These are phyloP conservation scores for Tetramorium parvispinum DNA, from an alignment of 1,140 invertebrate species.

Conservation along the genomic window DNA sequence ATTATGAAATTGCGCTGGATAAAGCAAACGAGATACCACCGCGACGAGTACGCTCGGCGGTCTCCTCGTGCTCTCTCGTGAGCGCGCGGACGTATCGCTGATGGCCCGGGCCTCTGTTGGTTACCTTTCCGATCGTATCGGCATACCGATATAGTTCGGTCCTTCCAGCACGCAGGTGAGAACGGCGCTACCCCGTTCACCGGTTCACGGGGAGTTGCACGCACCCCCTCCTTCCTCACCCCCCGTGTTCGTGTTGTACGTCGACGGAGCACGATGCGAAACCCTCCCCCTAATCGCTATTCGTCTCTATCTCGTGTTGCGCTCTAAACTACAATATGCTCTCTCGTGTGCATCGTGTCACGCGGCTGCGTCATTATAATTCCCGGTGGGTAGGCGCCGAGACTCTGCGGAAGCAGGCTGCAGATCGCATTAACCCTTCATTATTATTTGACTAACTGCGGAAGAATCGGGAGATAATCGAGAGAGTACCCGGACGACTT, in stretches of 20 bases:
- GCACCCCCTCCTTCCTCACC: no score
- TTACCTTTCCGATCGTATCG: constrained; percentile 73
- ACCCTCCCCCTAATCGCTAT: not conserved
- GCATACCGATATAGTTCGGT: constrained; percentile 26
- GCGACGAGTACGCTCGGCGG: constrained; percentile 19
- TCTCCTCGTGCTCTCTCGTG: constrained; percentile 21
- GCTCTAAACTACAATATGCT: constrained; percentile 31
- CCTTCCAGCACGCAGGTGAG: constrained; percentile 10
- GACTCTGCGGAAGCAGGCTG: constrained; percentile 28
- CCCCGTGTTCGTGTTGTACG: not conserved
- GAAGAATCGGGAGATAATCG: constrained; percentile 50
- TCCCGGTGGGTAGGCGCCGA: constrained; percentile 16
- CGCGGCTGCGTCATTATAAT: constrained; percentile 23
- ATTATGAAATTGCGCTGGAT: constrained; percentile 76
- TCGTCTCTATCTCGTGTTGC: constrained; percentile 33
- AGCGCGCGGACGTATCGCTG: constrained; percentile 23
- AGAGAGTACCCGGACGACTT: not conserved
- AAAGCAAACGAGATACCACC: constrained; percentile 67
- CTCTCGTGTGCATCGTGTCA: constrained; percentile 16
- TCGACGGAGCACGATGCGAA: not conserved
- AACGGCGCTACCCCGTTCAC: not conserved
- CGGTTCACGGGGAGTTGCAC: not conserved
- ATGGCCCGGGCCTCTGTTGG: constrained; percentile 34
- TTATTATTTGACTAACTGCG: constrained; percentile 59
- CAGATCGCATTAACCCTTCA: constrained; percentile 39